Percentiles rank a stretch among this genome's conserved stretches.
phyloP scores from a whole-genome alignment of 1,140 invertebrate species.

The Drosophila funebris region DNA sequence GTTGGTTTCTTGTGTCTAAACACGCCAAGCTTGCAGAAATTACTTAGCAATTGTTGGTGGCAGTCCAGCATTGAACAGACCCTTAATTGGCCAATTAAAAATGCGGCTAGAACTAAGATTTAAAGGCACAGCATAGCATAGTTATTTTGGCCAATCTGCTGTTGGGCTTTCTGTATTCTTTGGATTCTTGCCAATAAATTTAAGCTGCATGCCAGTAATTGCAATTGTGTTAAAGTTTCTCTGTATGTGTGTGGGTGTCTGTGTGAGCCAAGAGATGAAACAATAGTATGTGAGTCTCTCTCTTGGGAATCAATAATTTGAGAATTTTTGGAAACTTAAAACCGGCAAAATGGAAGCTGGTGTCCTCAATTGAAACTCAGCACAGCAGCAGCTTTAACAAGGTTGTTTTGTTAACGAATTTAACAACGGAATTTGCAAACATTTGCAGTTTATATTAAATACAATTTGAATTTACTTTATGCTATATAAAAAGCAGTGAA shows the following conservation, averaged over 20 bases:
- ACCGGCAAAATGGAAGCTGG: not conserved
- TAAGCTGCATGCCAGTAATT: slow-evolving; percentile 3
- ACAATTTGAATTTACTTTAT: too few species aligned
- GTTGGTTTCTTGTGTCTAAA: slow-evolving; percentile 69
- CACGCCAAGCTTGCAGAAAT: slow-evolving; percentile 70
- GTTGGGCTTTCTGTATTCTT: slow-evolving; percentile 24
- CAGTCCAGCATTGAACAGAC: slow-evolving; percentile 14
- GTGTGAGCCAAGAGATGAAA: not conserved
- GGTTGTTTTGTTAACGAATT: not conserved
- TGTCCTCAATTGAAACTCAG: not conserved
- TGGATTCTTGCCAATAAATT: slow-evolving; percentile 39
- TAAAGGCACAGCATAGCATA: slow-evolving; percentile 7
- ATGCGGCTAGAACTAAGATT: slow-evolving; percentile 51
- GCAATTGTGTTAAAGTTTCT: not conserved
- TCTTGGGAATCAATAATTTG: slow-evolving; percentile 3
- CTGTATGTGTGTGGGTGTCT: not conserved
- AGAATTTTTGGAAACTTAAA: not conserved
- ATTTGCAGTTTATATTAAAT: too few species aligned
- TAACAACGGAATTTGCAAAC: not conserved
- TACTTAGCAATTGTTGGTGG: slow-evolving; percentile 58
- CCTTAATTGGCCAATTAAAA: slow-evolving; percentile 79
- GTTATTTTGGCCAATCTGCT: slow-evolving; percentile 7
- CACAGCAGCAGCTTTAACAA: not conserved
- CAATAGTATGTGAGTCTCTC: not conserved
- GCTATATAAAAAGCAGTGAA: too few species aligned